Base-by-base conservation (phyloP, 2,113 vertebrate species). In the Bufo gargarizans region DNA sequence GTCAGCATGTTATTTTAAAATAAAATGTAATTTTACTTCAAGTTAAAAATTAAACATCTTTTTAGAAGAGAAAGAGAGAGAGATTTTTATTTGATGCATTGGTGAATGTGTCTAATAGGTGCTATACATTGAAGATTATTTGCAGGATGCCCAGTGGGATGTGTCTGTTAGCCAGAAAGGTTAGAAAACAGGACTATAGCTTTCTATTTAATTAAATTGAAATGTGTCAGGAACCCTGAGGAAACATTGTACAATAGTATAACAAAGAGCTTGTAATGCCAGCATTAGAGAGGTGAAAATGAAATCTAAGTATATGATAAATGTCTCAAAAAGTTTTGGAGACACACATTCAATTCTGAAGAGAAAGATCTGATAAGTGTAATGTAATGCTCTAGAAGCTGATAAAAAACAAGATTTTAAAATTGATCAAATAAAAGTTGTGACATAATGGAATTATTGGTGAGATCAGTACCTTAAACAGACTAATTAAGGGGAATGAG, bases 181-280 rank as follows among this genome's bases (percentile, higher is more conserved):
- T 87, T 87, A 71, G 50, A 87, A 81, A 87, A 87, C 77, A 80
- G 81, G 63, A 77, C 47, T 81, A 59, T 69, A 65, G 65, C 50
- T 81, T 81, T 81, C 50, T 53, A 16, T 71, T 87, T 87, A 87
- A 87, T 87, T 80, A 81, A 80, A 87, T 80, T 4, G 77, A 87
- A 81, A 81, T 87, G 22, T 81, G 86, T 87, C 86, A 87, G 50
- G n/a, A 20, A 72, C 63, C 63, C 86, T 81, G 53, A 22, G 77
- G 86, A 81, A 71, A 43, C 13, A 79, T 22, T 61, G 55, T 77
- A 77, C 53, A 77, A 78, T 78, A 65, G n/a, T 33, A 11, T 81
- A 33, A 81, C 77, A 87, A 86, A 65, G 59, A 77, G 49, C 6
- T 50, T 77, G 43, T 86, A 86, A 78, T 79, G 45, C 45, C 22